Evolutionary conservation across 2,797 vertebrate species (phyloP), one percentile per base, ranked within the genome.

Genomic region (Falco rusticolus): DNA sequence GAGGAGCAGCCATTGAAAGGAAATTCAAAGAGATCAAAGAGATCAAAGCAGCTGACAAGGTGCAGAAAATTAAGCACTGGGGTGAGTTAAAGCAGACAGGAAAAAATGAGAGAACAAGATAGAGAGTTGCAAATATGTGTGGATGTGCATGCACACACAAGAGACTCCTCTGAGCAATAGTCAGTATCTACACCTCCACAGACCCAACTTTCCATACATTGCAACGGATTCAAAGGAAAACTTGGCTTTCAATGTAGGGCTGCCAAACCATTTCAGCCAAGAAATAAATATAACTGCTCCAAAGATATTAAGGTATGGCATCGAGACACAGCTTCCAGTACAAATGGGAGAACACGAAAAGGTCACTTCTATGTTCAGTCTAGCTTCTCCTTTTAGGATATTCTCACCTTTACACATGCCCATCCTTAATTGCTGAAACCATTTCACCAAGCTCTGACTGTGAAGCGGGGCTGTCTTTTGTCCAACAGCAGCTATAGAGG

Each of bases 1-100:
- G 57, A 70, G 41, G 16, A 86, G 24, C 41, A 95, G 94, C 12
- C 60, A 79, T 16, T 74, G 77, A 84, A 93, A 93, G 81, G 68
- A 89, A 97, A 81, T 47, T 86, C 70, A 74, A 54, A 70, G 56
- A 84, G 57, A 96, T 80, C 78, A 89, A 93, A 92, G 47, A 86
- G 25, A 91, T 83, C 68, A 94, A 91, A 96, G 63, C 79, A 70
- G 63, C n/a, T 74, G 70, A 89, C 28, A 79, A 82, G 48, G 45
- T 64, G 26, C 60, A 89, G 91, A 93, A 96, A 88, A 90, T 81
- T 92, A 95, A 81, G 70, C 37, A 66, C 41, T 61, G 28, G 47
- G 22, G 31, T 79, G 53, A 90, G 74, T 9, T 48, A 53, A 87
- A 96, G 31, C n/a, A 91, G 69, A 48, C 9, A 51, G 43, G 28